phyloP scores from a whole-genome alignment of 2,888 invertebrate species.

The Gastracanthus pulcherrimus region DNA sequence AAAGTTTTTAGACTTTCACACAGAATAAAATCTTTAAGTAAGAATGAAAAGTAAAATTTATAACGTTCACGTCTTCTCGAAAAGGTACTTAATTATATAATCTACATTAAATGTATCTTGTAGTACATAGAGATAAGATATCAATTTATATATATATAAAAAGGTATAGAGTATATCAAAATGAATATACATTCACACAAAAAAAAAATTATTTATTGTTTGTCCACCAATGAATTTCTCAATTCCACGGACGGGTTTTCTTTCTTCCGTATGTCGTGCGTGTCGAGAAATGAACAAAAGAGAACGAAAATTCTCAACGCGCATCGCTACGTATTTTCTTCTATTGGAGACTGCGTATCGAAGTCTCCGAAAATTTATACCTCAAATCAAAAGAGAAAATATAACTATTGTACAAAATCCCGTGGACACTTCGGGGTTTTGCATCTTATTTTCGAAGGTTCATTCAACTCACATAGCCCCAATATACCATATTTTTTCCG shows the following conservation, averaged over 20 bases:
- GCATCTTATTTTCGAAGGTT: not conserved
- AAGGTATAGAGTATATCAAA: not conserved
- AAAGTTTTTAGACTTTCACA: no score
- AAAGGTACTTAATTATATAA: conserved; percentile 3
- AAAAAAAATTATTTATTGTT: conserved; percentile 39
- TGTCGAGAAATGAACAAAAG: not conserved
- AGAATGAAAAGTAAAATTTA: not conserved
- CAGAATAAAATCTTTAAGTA: no score
- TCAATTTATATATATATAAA: not conserved
- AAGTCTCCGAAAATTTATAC: not conserved
- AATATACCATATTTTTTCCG: not conserved
- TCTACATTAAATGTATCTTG: not conserved
- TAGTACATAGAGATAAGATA: not conserved
- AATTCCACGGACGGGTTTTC: conserved; percentile 9
- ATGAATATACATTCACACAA: not conserved
- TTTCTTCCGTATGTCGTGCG: not conserved
- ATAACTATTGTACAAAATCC: not conserved
- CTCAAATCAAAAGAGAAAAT: conserved; percentile 16
- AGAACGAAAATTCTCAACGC: not conserved
- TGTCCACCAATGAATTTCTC: conserved; percentile 24
- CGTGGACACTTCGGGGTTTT: conserved; percentile 11
- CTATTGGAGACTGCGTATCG: not conserved
- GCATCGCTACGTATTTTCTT: not conserved
- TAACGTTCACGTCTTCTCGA: not conserved
- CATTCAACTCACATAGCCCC: not conserved